phyloP scores from a whole-genome alignment of 1,140 invertebrate genomes.

The Ptiloglossa arizonensis region DNA sequence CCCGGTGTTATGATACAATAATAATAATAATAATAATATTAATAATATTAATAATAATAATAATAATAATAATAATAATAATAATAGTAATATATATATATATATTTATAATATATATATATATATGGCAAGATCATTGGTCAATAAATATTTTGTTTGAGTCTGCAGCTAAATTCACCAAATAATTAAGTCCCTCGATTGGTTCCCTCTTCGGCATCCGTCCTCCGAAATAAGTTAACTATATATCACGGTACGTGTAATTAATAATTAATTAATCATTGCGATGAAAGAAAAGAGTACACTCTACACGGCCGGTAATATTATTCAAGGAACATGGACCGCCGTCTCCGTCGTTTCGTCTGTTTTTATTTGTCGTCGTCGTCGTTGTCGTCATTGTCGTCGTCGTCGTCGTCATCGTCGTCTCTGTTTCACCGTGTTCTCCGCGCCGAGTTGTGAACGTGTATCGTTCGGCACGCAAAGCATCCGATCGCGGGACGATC shows the following conservation, averaged over 20 bases:
- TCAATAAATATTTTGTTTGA: constrained; percentile 75
- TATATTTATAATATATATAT: constrained; percentile 57
- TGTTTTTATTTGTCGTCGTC: neutral
- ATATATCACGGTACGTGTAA: constrained; percentile 5
- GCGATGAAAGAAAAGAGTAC: constrained; percentile 33
- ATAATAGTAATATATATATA: constrained; percentile 66
- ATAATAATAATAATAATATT: constrained; percentile 56
- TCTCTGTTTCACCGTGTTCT: neutral
- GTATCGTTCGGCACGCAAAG: neutral
- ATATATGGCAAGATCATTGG: constrained; percentile 75
- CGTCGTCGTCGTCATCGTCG: no score
- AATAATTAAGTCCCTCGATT: constrained; percentile 59
- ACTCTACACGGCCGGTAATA: constrained; percentile 24
- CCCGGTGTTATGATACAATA: constrained; percentile 67
- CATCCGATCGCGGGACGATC: neutral
- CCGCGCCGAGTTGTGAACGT: neutral
- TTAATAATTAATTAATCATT: neutral
- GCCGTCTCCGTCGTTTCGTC: neutral
- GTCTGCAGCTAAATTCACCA: constrained; percentile 64
- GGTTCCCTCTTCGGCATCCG: neutral
- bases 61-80: constrained; percentile 69
- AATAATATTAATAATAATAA: constrained; percentile 66
- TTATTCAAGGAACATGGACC: constrained; percentile 51
- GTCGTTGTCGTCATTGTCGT: no score
- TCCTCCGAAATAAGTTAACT: constrained; percentile 35